Base-by-base conservation (phyloP, 2,797 vertebrate species). In the Toxotes lorentzi region DNA sequence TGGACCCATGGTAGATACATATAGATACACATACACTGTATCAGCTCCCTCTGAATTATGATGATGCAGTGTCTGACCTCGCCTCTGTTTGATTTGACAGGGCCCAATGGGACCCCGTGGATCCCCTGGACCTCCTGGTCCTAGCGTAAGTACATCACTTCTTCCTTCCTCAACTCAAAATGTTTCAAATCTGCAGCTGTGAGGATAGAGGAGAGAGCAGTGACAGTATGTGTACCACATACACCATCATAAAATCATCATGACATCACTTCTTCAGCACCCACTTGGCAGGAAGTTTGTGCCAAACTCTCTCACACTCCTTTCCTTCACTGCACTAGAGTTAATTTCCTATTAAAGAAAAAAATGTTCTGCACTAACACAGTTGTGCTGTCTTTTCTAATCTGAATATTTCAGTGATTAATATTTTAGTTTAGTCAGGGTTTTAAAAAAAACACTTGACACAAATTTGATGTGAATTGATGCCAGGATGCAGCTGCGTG, bases 51-150 rank as follows among this genome's bases (percentile, higher is more conserved):
- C 5, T 58, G 1, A 34, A 0, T 30, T 21, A 45, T 38, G 10
- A 32, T 78, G 21, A 51, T 41, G 7, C 13, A 23, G 12, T 61
- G 40, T 77, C 61, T 91, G 38, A 89, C 34, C 19, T 54, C 67
- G 19, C 17, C 17, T 83, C 40, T 90, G 61, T 70, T 85, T 70
- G 78, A 78, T 77, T 30, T 84, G 61, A 76, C 79, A 99, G 98
- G 98, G 98, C 87, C 97, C 98, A 79, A 94, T 97, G 80, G 98
- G 98, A 95, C 96, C 97, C 79, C 98, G 98, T 50, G 98, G 98
- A 95, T 84, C 96, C 73, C 95, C 97, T 57, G 98, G 98, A 54
- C 64, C 97, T 78, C 86, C 97, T 76, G 98, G 98, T 0, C 7
- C 96, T 78, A 94, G 96, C 11, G 98, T 99, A 86, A 97, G 97